These are phyloP conservation scores for Cossypha dichroa DNA, from an alignment of 2,797 vertebrate genomes.

Conservation along the genomic window DNA sequence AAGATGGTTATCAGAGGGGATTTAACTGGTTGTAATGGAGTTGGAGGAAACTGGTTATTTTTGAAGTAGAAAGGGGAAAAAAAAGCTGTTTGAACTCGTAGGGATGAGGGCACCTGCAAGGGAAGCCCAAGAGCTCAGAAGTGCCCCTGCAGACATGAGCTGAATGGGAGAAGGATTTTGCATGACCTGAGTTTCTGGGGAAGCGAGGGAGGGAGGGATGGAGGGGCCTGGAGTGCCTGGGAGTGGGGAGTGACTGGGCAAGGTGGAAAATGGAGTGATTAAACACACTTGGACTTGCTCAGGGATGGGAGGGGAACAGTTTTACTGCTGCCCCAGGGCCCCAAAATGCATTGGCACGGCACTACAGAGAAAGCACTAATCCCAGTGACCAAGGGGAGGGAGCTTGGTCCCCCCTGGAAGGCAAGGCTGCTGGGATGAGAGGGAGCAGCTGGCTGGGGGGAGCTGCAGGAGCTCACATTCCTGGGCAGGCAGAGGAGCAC, in stretches of 20 bases:
- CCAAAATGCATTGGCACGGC: background rate
- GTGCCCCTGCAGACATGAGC: background rate
- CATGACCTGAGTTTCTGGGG: background rate
- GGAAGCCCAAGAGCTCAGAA: background rate
- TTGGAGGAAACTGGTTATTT: background rate
- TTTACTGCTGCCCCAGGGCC: slow-evolving; percentile 1
- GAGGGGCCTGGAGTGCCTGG: background rate
- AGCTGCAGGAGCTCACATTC: slow-evolving; percentile 67
- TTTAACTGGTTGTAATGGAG: background rate
- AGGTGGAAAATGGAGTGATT: slow-evolving; percentile 5
- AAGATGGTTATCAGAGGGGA: background rate
- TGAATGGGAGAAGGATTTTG: background rate
- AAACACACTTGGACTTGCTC: slow-evolving; percentile 31
- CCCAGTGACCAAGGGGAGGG: background rate
- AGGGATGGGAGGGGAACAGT: background rate
- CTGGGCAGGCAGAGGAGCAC: slow-evolving; percentile 35
- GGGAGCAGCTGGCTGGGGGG: slow-evolving; percentile 72
- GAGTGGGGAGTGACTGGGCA: background rate
- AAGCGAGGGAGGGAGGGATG: background rate
- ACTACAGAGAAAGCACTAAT: slow-evolving; percentile 31
- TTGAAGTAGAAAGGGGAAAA: background rate
- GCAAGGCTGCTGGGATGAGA: slow-evolving; percentile 66
- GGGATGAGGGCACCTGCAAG: background rate
- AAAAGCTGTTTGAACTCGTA: background rate
- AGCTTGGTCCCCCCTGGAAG: slow-evolving; percentile 39